Evolutionary conservation across 2,797 vertebrate species (phyloP), one percentile per base, ranked within the genome.

Genomic region (Epinephelus malabaricus): DNA sequence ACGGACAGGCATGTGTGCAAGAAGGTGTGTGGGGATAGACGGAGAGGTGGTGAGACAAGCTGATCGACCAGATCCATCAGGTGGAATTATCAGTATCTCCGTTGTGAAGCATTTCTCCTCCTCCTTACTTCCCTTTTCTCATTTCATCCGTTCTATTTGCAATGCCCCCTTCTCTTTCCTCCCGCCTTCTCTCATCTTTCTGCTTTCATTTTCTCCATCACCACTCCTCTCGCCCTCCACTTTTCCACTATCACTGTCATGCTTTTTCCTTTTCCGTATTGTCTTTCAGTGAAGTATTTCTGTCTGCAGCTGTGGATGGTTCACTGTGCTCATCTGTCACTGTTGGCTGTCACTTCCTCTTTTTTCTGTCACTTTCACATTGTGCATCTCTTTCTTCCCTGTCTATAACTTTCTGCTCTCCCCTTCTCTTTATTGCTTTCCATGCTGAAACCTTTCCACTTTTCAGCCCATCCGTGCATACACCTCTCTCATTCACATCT

Each of bases 1-100:
- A 47, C 15, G 6, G 17, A 59, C 25, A 68, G 50, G 34, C 11
- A 30, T 65, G 46, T 69, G 60, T 19, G 59, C 5, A 19, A 23
- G 50, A 13, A 14, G n/a, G 64, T 5, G 47, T 51, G 50, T 7
- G 27, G 50, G 62, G 49, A 56, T 5, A 43, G 51, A 73, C 1
- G 5, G 46, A 56, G 65, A 38, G 62, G 21, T 1, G 51, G 43
- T 1, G 66, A 72, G 58, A 81, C 17, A 2, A 55, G 60, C 68
- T 71, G 75, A 84, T 66, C 49, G 76, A 75, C 56, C 73, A 63
- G 19, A 79, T 87, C 81, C 70, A 83, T 89, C 85, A 85, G 82
- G 30, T 61, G 69, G 69, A 70, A 72, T 82, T 79, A 69, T 71
- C 72, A 55, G 69, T 5, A 60, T 65, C 68, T 79, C 40, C 1